These are phyloP conservation scores for Dyspetes luteomarginatus DNA, from an alignment of 2,888 invertebrate genomes.

Conservation along the genomic window DNA sequence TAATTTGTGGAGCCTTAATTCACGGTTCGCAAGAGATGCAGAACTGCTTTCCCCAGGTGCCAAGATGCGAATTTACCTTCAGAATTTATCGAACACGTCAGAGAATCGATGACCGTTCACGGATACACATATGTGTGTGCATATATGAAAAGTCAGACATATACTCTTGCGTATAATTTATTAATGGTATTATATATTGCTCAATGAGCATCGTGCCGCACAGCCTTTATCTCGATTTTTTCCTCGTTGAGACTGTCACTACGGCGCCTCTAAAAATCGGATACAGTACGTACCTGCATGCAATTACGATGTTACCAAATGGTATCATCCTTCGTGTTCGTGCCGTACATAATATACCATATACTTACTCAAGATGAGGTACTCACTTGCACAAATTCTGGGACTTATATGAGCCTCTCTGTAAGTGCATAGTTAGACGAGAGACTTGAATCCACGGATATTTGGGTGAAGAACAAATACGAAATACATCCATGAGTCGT, in stretches of 20 bases:
- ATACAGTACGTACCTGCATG: slow-evolving; percentile 2
- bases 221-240: neutral
- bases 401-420: no score
- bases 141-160: neutral
- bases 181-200: slow-evolving; percentile 3
- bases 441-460: slow-evolving; percentile 1
- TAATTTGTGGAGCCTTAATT: slow-evolving; percentile 58
- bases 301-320: slow-evolving; percentile 46
- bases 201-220: slow-evolving; percentile 18
- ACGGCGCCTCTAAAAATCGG: slow-evolving; percentile 25
- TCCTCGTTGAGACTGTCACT: neutral
- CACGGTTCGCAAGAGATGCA: slow-evolving; percentile 29
- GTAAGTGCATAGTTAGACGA: no score
- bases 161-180: neutral
- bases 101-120: slow-evolving; percentile 26
- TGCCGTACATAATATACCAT: no score
- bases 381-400: no score
- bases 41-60: slow-evolving; percentile 29
- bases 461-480: slow-evolving; percentile 46
- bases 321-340: no score
- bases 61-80: slow-evolving; percentile 22
- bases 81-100: slow-evolving; percentile 55
- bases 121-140: slow-evolving; percentile 14
- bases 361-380: no score
- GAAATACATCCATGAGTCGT: slow-evolving; percentile 29